Evolutionary conservation across 1,140 invertebrate species (phyloP).

Genomic region (Myzus persicae): DNA sequence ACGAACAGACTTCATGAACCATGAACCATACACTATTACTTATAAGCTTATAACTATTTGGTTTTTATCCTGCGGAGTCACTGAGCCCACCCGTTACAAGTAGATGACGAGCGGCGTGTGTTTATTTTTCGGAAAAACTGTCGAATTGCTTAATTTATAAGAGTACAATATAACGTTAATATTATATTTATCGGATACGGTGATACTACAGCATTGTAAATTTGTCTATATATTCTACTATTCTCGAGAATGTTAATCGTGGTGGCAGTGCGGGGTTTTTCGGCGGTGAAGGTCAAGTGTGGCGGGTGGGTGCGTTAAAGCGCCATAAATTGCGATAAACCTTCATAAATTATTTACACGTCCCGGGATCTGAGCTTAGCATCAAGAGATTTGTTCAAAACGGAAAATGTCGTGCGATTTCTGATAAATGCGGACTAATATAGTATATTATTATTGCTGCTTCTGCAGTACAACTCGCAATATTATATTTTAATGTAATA

Average conservation of each 20-base stretch:
- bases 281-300: not conserved
- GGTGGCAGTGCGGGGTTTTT: not conserved
- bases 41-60: not conserved
- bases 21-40: too few relatives aligned
- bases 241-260: not conserved
- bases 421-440: not conserved
- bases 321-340: conserved; percentile 31
- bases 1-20: too few relatives aligned
- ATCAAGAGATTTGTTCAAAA: not conserved
- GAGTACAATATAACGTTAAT: not conserved
- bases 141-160: not conserved
- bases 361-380: not conserved
- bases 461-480: not conserved
- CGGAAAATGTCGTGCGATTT: conserved; percentile 3
- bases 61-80: not conserved
- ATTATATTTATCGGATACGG: not conserved
- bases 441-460: not conserved
- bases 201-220: not conserved
- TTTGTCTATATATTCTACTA: not conserved
- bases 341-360: conserved; percentile 24
- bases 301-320: not conserved
- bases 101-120: not conserved
- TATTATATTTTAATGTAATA: not conserved
- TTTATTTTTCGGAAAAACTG: not conserved
- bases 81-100: not conserved